Evolutionary conservation across 2,113 vertebrate species (phyloP), one percentile per base, ranked within the genome.

Genomic region (Chlorodrepanis virens): DNA sequence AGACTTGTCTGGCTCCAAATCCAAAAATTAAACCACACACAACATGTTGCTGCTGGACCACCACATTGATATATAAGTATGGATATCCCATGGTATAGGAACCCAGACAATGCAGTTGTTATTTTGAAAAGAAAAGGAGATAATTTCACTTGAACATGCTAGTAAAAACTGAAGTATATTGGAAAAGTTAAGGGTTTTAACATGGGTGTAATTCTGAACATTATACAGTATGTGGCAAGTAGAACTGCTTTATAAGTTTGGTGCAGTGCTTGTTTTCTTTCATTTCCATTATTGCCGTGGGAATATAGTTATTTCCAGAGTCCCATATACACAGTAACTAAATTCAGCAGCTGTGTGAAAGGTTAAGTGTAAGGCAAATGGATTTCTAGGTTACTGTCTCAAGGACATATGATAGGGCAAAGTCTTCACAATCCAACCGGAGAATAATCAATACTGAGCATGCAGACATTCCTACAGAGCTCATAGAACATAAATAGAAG

Each of bases 331-430:
- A 89, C 72, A 97, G 91, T 96, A 97, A 93, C 78, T 95, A 93
- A 95, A 97, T 94, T 87, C 93, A 97, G 90, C 42, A 89, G 65
- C 31, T 93, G 19, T 53, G 83, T 94, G 94, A 93, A 91, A 97
- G 94, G 93, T 98, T 96, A 97, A 97, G 86, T 17, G 11, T 59
- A 97, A 93, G 96, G 88, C 87, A 98, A 98, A 97, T 96, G 90
- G 93, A 97, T 98, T 98, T 98, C 92, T 95, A 70, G 15, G 33
- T 90, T 95, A 89, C 83, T 74, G 54, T 96, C 83, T 95, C 95
- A 98, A 98, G 96, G 96, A 97, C 94, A 93, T 50, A 75, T 42
- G 45, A 81, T 40, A 97, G 54, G 64, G 83, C 76, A 94, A 97
- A 87, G 78, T 72, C 91, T 90, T 82, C 54, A 92, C 79, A 95